Conservation (phyloP, 2,888 invertebrate genomes). For the Hydropsyche betteni region DNA sequence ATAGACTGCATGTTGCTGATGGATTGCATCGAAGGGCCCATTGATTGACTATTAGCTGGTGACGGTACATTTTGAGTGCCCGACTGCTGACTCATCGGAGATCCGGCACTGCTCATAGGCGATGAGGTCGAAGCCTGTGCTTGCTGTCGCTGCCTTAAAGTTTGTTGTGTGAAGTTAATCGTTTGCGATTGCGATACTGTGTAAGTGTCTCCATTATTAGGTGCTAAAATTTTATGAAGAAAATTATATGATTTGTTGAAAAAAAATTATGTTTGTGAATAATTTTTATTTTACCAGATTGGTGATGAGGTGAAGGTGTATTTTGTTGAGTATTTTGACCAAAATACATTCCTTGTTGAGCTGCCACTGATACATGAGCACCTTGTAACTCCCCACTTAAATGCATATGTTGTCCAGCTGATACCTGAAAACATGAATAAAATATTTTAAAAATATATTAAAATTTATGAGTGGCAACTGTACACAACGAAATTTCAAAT, state of each 20-base stretch:
- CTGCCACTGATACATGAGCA: conserved; percentile 79
- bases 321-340: conserved; percentile 56
- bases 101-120: conserved; percentile 41
- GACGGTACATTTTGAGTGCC: conserved; percentile 38
- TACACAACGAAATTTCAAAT: too few relatives aligned
- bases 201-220: conserved; percentile 69
- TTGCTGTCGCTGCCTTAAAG: conserved; percentile 67
- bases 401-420: conserved; percentile 87
- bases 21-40: conserved; percentile 46
- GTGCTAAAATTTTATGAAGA: conserved; percentile 34
- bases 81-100: conserved; percentile 45
- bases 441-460: conserved; percentile 20
- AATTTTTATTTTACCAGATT: conserved; percentile 44
- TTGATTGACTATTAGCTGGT: conserved; percentile 49
- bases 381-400: conserved; percentile 76
- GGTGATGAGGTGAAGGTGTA: conserved; percentile 63
- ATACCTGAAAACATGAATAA: conserved; percentile 69
- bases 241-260: background rate
- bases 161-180: conserved; percentile 84
- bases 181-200: conserved; percentile 86
- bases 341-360: conserved; percentile 86
- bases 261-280: background rate
- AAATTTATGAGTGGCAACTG: too few relatives aligned
- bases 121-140: conserved; percentile 47
- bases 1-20: conserved; percentile 41